Evolutionary conservation across 2,888 invertebrate genomes (phyloP), one percentile per base, ranked within the genome.

Genomic region (Syritta pipiens): DNA sequence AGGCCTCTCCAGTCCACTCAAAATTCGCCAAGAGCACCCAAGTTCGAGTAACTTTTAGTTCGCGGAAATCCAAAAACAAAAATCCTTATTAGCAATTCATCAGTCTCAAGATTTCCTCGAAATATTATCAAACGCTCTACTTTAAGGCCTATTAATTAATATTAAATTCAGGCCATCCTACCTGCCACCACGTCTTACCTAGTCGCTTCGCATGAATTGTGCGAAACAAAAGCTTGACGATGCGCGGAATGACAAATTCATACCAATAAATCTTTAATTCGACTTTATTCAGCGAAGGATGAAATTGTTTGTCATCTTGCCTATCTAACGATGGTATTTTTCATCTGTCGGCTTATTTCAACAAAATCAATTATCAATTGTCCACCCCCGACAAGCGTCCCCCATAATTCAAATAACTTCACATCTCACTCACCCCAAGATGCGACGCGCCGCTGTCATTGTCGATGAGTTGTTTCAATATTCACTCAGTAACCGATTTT

Each of bases 401-500:
- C 20, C 1, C 5, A 9, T 7, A 42, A 42, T 40, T 7, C 35
- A 26, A 55, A 46, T 55, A 32, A 12, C 3, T 14, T 24, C 40
- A 4, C n/a, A 42, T 14, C 17, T 7, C 12, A 48, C 14, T 4
- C 22, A 22, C 7, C 30, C 35, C 51, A 30, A 9, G 3, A 46
- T 30, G 3, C 32, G 30, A 6, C 14, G 20, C 6, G 17, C 35
- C 12, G 3, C 44, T 4, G 10, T 20, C 30, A 9, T n/a, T 26
- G n/a, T 60, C 30, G 35, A 44, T 46, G 51, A 10, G 48, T 51
- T 51, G 44, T 65, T 65, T 59, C 72, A 74, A 72, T 63, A 72
- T 63, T 59, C 74, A 74, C 51, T 75, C 60, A 57, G 26, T 55
- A 60, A 60, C 65, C 65, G 51, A 74, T 59, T 59, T 74, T 74